Conservation (phyloP, 2,113 vertebrate genomes). For the Progne subis region DNA sequence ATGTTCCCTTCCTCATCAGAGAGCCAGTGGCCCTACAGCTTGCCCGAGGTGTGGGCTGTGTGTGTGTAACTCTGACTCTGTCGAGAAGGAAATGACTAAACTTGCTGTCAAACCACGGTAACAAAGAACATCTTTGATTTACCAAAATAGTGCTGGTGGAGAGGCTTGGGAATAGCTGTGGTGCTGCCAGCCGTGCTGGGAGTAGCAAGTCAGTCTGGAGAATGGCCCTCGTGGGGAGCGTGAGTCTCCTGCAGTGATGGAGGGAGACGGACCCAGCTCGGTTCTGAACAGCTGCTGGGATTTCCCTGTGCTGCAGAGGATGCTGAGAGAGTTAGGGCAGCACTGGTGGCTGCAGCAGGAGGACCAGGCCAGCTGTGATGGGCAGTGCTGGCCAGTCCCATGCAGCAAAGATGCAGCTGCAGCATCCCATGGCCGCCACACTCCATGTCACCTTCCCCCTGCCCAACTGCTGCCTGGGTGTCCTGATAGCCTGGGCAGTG, state of each 20-base stretch:
- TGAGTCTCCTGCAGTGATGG: accelerated
- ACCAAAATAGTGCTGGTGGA: neutral
- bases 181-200: neutral
- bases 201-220: neutral
- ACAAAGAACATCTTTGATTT: conserved; percentile 71
- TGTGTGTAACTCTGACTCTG: neutral
- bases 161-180: neutral
- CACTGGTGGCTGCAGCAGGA: neutral
- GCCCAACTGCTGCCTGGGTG: neutral
- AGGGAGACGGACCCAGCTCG: accelerated
- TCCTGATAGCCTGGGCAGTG: accelerated
- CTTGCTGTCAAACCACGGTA: conserved; percentile 21
- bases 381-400: neutral
- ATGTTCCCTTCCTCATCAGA: neutral
- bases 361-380: neutral
- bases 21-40: accelerated
- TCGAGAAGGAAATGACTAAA: conserved; percentile 69
- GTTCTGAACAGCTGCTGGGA: neutral
- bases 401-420: accelerated
- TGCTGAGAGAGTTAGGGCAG: accelerated
- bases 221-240: neutral
- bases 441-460: accelerated
- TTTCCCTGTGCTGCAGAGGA: neutral
- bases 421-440: accelerated
- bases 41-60: neutral